Percentiles rank a stretch among this genome's conserved stretches.
Conservation (phyloP, 1,140 invertebrate genomes). For the Drosophila teissieri region DNA sequence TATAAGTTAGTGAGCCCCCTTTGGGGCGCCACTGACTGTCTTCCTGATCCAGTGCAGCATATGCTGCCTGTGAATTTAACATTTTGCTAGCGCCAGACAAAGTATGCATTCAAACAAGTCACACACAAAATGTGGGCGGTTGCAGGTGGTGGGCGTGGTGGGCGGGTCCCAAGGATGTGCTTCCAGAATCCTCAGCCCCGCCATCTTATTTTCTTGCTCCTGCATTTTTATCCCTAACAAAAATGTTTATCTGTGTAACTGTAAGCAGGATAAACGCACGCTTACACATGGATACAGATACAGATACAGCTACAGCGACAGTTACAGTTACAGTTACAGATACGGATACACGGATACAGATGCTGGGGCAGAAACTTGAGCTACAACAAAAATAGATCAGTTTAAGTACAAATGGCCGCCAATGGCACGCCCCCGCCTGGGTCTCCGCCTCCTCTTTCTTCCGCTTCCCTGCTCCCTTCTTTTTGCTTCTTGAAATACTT, state of each 20-base stretch:
- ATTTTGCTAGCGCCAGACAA: slow-evolving; percentile 58
- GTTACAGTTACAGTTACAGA: neutral
- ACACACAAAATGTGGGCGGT: slow-evolving; percentile 38
- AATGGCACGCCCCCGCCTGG: slow-evolving; percentile 5
- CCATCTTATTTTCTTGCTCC: slow-evolving; percentile 20
- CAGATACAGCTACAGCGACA: slow-evolving; percentile 11
- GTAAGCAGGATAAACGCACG: slow-evolving; percentile 69
- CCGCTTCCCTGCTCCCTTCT: slow-evolving; percentile 5
- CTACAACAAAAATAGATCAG: slow-evolving; percentile 71
- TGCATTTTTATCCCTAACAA: slow-evolving; percentile 46
- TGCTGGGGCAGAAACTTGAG: slow-evolving; percentile 26
- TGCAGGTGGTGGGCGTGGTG: neutral
- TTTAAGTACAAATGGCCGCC: slow-evolving; percentile 73
- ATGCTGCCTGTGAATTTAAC: slow-evolving; percentile 45
- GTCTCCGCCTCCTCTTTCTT: neutral
- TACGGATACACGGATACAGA: slow-evolving; percentile 1
- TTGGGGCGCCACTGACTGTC: neutral
- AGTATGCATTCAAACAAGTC: slow-evolving; percentile 66
- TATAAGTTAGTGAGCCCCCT: slow-evolving; percentile 1
- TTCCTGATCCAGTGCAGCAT: slow-evolving; percentile 38
- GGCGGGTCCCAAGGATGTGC: slow-evolving; percentile 17
- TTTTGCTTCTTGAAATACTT: slow-evolving; percentile 52
- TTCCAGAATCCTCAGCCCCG: slow-evolving; percentile 7
- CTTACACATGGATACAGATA: slow-evolving; percentile 29
- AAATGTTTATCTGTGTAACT: slow-evolving; percentile 75